Conservation (phyloP, 2,797 vertebrate species). For the Sandelia bainsii region DNA sequence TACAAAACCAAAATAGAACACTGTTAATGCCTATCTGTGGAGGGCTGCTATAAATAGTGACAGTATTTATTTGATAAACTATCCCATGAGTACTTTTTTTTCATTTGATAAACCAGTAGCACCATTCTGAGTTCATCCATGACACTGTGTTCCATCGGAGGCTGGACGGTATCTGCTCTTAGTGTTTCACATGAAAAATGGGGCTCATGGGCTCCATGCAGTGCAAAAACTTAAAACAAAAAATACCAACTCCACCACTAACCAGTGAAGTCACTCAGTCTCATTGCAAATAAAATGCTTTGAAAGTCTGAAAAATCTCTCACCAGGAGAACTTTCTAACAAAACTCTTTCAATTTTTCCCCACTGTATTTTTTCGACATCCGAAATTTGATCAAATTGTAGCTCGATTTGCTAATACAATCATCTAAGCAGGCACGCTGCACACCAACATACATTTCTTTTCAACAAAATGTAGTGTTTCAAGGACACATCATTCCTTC, state of each 20-base stretch:
- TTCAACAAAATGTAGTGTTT: constrained; percentile 57
- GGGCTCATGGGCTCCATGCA: constrained; percentile 63
- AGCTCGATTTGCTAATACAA: constrained; percentile 68
- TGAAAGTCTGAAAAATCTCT: constrained; percentile 61
- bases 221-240: constrained; percentile 67
- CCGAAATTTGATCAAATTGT: constrained; percentile 40
- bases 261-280: constrained; percentile 57
- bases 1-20: constrained; percentile 45
- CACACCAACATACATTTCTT: constrained; percentile 61
- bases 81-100: constrained; percentile 25
- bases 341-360: constrained; percentile 38
- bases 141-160: constrained; percentile 41
- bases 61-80: constrained; percentile 49
- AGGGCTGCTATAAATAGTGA: constrained; percentile 68
- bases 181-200: constrained; percentile 62
- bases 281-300: constrained; percentile 60
- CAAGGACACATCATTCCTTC: constrained; percentile 47
- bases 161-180: constrained; percentile 38
- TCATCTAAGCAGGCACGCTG: constrained; percentile 61
- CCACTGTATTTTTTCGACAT: constrained; percentile 25
- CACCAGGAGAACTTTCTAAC: constrained; percentile 71
- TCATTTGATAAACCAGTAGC: constrained; percentile 60
- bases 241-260: constrained; percentile 30
- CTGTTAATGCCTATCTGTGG: constrained; percentile 57
- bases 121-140: constrained; percentile 58